Percentiles rank a stretch among this genome's conserved stretches.
These are phyloP conservation scores for Gobionotothen gibberifrons DNA, from an alignment of 2,797 vertebrate genomes.

Conservation along the genomic window DNA sequence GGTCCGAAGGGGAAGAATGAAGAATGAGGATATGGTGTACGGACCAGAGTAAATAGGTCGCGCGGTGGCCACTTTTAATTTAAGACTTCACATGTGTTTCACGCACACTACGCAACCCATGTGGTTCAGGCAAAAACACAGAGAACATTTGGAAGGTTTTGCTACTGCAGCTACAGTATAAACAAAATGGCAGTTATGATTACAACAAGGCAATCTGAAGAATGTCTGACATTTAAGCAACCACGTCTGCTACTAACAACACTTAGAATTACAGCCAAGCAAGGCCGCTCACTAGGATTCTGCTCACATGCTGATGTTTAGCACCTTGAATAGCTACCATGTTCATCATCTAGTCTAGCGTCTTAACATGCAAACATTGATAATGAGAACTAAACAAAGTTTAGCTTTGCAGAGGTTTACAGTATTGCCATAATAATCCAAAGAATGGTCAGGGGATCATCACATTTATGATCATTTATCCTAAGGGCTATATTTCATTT, in stretches of 20 bases:
- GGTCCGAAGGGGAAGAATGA: slow-evolving; percentile 7
- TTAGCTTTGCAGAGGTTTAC: not conserved
- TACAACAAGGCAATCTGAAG: slow-evolving; percentile 20
- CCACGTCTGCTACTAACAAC: not conserved
- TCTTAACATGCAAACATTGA: not conserved
- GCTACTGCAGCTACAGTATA: slow-evolving; percentile 10
- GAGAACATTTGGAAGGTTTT: not conserved
- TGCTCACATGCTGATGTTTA: not conserved
- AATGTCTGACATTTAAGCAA: slow-evolving; percentile 12
- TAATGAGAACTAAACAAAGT: not conserved
- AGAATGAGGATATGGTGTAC: slow-evolving; percentile 32
- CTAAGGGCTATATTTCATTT: too few relatives aligned
- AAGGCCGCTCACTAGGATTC: not conserved
- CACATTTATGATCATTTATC: not conserved
- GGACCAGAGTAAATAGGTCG: slow-evolving; percentile 41
- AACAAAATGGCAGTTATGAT: slow-evolving; percentile 33
- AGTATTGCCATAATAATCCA: not conserved
- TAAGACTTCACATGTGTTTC: slow-evolving; percentile 57
- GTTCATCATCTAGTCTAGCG: not conserved
- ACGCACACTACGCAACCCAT: slow-evolving; percentile 19
- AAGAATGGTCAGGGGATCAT: not conserved
- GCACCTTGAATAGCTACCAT: too few relatives aligned
- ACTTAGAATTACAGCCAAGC: not conserved
- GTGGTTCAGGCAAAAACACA: slow-evolving; percentile 9
- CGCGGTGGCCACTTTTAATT: slow-evolving; percentile 43